Evolutionary conservation across 2,797 vertebrate species (phyloP), one percentile per base, ranked within the genome.

Genomic region (Pyrocephalus nanus): DNA sequence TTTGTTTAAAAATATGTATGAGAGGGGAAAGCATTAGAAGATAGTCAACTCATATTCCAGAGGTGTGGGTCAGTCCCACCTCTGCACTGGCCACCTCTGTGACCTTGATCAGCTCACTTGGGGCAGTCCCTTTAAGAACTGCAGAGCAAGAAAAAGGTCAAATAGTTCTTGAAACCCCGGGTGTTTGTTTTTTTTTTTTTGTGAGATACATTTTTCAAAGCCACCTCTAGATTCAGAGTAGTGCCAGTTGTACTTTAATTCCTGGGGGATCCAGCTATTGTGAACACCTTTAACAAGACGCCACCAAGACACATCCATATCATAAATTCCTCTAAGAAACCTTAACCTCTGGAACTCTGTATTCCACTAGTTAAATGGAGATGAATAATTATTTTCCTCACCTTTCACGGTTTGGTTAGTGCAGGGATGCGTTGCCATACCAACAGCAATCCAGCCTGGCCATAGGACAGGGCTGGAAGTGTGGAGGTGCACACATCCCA

Each of bases 301-400:
- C 27, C 22, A n/a, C 12, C 30, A 80, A 38, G 42, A 67, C 50
- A 53, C 73, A 85, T 74, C 26, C 55, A 9, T 27, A 74, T 23
- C 51, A 47, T 34, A 77, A 85, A 90, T 58, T 48, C 54, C 50
- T 88, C 15, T 51, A 65, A 69, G 54, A 90, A 93, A 89, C 20
- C 65, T 40, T 43, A 87, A 62, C 72, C 72, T 93, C 84, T 75
- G 47, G 26, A 50, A 79, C 65, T 80, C 53, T 43, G 42, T 77
- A 71, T 57, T 82, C 86, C 75, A 80, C 71, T 58, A 92, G 65
- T 84, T 92, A 93, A 92, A 60, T 57, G 30, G 84, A 96, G 86
- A 95, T 86, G 76, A 92, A 95, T 92, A 94, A 94, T 93, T 95
- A 93, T 91, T 90, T 82, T 83, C 89, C 87, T 92, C 89, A 96